Conservation (phyloP, 2,888 invertebrate species). For the Adelphocoris suturalis region DNA sequence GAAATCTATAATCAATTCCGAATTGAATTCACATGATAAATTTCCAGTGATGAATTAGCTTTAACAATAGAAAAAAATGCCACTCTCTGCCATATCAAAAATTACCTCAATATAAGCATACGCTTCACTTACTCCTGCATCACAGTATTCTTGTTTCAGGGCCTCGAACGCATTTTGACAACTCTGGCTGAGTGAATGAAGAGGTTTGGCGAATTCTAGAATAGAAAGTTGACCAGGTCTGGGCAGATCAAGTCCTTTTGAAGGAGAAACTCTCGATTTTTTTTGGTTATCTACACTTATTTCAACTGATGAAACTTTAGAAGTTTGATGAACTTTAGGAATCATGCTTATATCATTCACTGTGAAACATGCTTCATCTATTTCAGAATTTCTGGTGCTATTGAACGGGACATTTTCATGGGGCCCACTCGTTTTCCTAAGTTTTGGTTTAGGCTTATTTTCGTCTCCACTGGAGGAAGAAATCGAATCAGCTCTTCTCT, state of each 20-base stretch:
- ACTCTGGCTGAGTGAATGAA: neutral
- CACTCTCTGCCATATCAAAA: neutral
- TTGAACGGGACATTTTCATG: constrained; percentile 28
- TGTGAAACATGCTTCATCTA: neutral
- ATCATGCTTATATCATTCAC: constrained; percentile 27
- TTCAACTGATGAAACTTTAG: neutral
- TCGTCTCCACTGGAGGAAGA: constrained; percentile 1
- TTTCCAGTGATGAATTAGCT: too few relatives aligned
- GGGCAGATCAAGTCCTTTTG: neutral
- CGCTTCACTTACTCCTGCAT: constrained; percentile 22
- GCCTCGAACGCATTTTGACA: neutral
- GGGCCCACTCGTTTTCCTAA: neutral
- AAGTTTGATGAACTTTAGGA: neutral
- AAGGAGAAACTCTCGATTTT: neutral
- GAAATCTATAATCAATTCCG: too few relatives aligned
- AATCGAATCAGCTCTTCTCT: constrained; percentile 19
- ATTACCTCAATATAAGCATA: neutral
- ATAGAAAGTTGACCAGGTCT: neutral
- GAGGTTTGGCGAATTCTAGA: neutral
- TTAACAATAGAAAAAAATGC: too few relatives aligned
- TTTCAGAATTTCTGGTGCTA: neutral
- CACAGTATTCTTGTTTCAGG: neutral
- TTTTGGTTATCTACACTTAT: neutral
- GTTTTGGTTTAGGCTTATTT: neutral
- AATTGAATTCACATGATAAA: too few relatives aligned